phyloP scores from a whole-genome alignment of 2,888 invertebrate genomes.

The Latrodectus hesperus region DNA sequence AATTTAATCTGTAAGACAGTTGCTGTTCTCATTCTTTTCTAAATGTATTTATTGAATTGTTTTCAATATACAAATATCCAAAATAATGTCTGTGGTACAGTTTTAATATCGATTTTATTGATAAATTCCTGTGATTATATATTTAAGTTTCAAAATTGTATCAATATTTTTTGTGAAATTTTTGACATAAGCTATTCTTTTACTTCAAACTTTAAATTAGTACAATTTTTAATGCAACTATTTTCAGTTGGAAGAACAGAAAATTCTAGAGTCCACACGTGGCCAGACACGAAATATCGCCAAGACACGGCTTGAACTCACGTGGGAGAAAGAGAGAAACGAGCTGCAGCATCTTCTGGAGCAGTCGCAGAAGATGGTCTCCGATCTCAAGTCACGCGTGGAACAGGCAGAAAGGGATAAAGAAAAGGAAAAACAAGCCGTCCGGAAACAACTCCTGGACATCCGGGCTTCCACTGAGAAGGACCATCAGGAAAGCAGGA shows the following conservation, averaged over 20 bases:
- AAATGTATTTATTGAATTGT: no score
- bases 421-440: conserved; percentile 90
- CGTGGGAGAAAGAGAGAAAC: conserved; percentile 95
- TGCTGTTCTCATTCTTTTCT: no score
- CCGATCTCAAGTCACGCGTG: conserved; percentile 80
- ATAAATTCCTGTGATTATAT: no score
- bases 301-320: conserved; percentile 89
- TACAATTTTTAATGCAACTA: no score
- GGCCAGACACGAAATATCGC: conserved; percentile 87
- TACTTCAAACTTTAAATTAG: no score
- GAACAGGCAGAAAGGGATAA: conserved; percentile 79
- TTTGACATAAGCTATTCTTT: no score
- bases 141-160: no score
- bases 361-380: conserved; percentile 87
- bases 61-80: no score
- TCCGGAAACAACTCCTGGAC: conserved; percentile 89
- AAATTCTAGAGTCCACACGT: conserved; percentile 84
- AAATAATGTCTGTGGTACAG: no score
- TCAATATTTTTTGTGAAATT: no score
- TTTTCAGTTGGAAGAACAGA: conserved; percentile 87
- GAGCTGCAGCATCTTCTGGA: conserved; percentile 92
- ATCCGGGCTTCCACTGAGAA: conserved; percentile 88
- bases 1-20: no score
- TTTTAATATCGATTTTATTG: no score
- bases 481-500: conserved; percentile 90